Base-by-base conservation (phyloP, 2,888 invertebrate species). In the Drosophila koepferae region DNA sequence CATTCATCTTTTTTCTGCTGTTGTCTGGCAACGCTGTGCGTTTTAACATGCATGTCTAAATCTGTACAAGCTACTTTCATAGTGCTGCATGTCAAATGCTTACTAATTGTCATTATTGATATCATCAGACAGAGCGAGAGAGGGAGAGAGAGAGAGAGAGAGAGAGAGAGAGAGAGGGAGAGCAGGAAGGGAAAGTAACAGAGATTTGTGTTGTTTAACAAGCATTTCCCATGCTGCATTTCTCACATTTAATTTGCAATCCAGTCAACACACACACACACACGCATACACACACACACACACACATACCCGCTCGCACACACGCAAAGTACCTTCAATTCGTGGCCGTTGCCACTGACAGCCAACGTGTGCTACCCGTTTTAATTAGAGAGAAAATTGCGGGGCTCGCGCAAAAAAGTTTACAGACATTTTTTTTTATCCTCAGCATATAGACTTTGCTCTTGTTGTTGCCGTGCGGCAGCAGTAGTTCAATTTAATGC, bases 401-500 rank as follows among this genome's bases (percentile, higher is more conserved):
- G 60, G 67, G 67, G 62, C 59, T 54, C 72, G 59, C 74, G 63
- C 63, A 65, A 85, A 80, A 81, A 81, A 81, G 66, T 82, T 85
- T 61, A 55, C 76, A 79, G 81, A 85, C 81, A 56, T 77, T 77
- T 63, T 54, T 54, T 43, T 49, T 28, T 31, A 36, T 34, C 8
- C 51, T 51, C 18, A 2, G n/a, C 31, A 16, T 8, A 14, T 49
- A 36, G 40, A 55, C 34, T 53, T n/a, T 38, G 63, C 44, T 44
- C 65, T 76, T 67, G 62, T 67, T 76, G 62, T 56, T 77, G 70
- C 64, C 61, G 64, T 34, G 10, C 54, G 20, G 68, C 51, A 65
- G 64, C 67, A 77, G 69, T 78, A 77, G 78, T 81, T 79, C 81
- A 81, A 81, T 81, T 78, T 73, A 81, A 83, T 78, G 81, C 46